Conservation (phyloP, 2,888 invertebrate genomes). For the Tortrix viridana region DNA sequence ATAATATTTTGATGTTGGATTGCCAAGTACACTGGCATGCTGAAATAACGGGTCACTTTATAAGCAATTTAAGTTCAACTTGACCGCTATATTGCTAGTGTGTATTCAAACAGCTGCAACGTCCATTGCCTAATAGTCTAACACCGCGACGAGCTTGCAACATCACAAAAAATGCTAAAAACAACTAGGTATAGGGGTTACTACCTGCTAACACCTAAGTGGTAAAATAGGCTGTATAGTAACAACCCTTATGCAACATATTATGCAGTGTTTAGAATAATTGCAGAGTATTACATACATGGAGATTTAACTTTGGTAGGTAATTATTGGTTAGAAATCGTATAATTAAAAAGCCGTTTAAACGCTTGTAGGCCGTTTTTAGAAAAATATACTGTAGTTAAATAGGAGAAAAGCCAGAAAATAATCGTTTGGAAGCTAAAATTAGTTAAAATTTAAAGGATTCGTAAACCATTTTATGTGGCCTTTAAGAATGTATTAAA, state of each 20-base stretch:
- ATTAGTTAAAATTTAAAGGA: no score
- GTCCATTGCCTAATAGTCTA: constrained; percentile 11
- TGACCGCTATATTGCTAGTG: background rate
- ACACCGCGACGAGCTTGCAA: constrained; percentile 18
- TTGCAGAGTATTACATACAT: constrained; percentile 16
- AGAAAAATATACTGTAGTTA: no score
- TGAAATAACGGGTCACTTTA: no score
- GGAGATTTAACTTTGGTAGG: constrained; percentile 17
- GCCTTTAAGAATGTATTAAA: no score
- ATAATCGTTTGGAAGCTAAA: no score
- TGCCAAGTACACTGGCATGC: no score
- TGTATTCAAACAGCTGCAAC: constrained; percentile 2
- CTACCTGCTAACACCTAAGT: constrained; percentile 11
- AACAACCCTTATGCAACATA: constrained; percentile 18
- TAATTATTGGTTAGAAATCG: constrained; percentile 24
- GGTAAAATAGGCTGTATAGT: constrained; percentile 4
- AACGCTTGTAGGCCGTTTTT: background rate
- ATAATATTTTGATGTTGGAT: no score
- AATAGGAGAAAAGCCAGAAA: no score
- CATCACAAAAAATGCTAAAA: constrained; percentile 17
- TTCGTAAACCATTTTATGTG: no score
- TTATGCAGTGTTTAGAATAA: constrained; percentile 25
- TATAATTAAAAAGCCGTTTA: background rate
- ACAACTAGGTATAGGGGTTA: constrained; percentile 25
- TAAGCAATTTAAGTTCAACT: no score